phyloP scores from a whole-genome alignment of 2,888 invertebrate species.

The Marasmarcha lunaedactyla region DNA sequence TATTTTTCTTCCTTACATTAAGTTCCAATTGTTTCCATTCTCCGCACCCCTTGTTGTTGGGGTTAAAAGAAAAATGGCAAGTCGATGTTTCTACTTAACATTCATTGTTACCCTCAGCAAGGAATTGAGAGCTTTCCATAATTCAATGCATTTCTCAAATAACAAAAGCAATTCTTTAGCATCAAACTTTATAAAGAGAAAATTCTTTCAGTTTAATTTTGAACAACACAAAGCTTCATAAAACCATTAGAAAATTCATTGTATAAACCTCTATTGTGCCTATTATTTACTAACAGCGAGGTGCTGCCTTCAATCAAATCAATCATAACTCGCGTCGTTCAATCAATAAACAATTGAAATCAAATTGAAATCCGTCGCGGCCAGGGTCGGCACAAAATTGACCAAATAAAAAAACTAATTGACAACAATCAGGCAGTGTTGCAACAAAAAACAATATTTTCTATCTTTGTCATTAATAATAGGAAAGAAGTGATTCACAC shows the following conservation, averaged over 20 bases:
- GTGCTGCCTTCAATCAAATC: background rate
- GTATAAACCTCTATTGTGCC: too few species aligned
- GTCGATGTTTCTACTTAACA: constrained; percentile 59
- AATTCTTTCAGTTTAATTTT: too few species aligned
- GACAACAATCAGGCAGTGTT: constrained; percentile 64
- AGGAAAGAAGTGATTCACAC: constrained; percentile 67
- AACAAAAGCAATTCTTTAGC: constrained; percentile 45
- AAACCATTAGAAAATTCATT: too few species aligned
- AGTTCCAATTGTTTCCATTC: constrained; percentile 61
- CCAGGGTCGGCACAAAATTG: constrained; percentile 46
- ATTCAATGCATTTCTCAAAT: constrained; percentile 61
- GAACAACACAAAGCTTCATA: constrained; percentile 23
- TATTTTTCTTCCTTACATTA: constrained; percentile 53
- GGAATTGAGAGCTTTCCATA: constrained; percentile 28
- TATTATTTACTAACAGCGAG: too few species aligned
- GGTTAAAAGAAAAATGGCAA: constrained; percentile 58
- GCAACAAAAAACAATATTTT: constrained; percentile 64
- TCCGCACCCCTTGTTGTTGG: constrained; percentile 41
- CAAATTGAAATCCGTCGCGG: constrained; percentile 38
- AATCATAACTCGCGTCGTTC: constrained; percentile 3
- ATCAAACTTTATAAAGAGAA: constrained; percentile 25
- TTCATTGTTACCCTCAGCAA: constrained; percentile 47
- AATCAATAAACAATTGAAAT: constrained; percentile 31
- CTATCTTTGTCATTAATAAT: constrained; percentile 68
- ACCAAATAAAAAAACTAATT: constrained; percentile 61